phyloP scores from a whole-genome alignment of 2,888 invertebrate genomes.

The Apoda limacodes region DNA sequence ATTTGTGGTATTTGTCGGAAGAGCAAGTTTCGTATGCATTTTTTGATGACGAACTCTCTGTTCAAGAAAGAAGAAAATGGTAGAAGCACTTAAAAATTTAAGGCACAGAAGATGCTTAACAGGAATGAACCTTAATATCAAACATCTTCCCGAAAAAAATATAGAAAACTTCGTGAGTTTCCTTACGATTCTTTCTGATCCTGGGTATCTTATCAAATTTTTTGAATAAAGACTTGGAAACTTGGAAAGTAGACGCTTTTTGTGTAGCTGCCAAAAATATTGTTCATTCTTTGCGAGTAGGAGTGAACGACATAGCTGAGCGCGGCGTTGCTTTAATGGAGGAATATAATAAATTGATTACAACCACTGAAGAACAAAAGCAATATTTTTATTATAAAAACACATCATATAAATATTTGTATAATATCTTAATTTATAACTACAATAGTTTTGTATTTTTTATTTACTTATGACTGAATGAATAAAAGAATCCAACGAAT shows the following conservation, averaged over 20 bases:
- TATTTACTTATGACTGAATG: constrained; percentile 1
- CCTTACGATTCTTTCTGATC: constrained; percentile 4
- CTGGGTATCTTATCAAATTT: constrained; percentile 4
- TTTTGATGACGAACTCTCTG: too few relatives aligned
- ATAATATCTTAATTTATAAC: constrained; percentile 5
- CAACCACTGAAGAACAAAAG: constrained; percentile 15
- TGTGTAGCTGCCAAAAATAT: constrained; percentile 13
- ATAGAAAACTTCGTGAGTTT: constrained; percentile 5
- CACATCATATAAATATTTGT: not conserved
- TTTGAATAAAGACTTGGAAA: constrained; percentile 5
- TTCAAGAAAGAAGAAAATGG: too few relatives aligned
- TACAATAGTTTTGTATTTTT: constrained; percentile 7
- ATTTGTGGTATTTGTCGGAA: too few relatives aligned
- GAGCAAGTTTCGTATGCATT: too few relatives aligned
- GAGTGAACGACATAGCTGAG: constrained; percentile 16
- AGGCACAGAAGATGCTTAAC: not conserved
- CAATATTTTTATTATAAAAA: constrained; percentile 10
- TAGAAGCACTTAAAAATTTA: not conserved
- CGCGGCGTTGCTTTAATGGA: constrained; percentile 17
- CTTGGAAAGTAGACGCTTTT: constrained; percentile 7
- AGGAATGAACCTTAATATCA: not conserved
- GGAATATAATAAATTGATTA: constrained; percentile 15
- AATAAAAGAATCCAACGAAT: constrained; percentile 5
- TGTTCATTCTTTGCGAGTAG: constrained; percentile 9
- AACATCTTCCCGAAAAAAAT: not conserved